A percentile compares a stretch with the other conserved stretches of the same genome.
Conservation (phyloP, 1,140 invertebrate species). For the Himalopsyche phryganea region DNA sequence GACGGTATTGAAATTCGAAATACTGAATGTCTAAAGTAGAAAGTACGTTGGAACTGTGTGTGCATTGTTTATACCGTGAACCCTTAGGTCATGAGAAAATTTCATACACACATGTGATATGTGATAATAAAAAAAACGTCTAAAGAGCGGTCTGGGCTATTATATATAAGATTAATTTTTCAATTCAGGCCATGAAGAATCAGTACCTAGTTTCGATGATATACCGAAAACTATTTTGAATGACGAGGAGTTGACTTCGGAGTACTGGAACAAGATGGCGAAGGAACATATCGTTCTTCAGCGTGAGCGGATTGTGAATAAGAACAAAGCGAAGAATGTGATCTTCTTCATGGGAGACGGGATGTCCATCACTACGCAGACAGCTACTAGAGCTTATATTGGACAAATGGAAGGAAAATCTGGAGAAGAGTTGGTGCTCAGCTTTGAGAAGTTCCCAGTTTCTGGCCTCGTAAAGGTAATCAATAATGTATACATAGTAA, state of each 20-base stretch:
- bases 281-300: slow-evolving; percentile 40
- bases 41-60: too few species aligned
- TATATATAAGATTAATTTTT: too few species aligned
- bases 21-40: too few species aligned
- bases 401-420: slow-evolving; percentile 57
- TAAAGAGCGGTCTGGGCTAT: too few species aligned
- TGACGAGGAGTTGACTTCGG: slow-evolving; percentile 37
- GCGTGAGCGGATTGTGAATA: slow-evolving; percentile 55
- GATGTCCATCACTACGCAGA: slow-evolving; percentile 73
- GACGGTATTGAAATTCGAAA: too few species aligned
- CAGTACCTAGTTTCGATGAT: too few species aligned
- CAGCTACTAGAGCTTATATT: slow-evolving; percentile 65
- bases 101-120: too few species aligned
- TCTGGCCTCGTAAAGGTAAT: slow-evolving; percentile 69
- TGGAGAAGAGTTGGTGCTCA: slow-evolving; percentile 66
- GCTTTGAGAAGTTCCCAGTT: slow-evolving; percentile 75
- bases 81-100: too few species aligned
- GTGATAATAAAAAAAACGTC: too few species aligned
- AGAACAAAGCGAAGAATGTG: slow-evolving; percentile 57
- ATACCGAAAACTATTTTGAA: neutral
- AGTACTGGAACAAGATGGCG: slow-evolving; percentile 41
- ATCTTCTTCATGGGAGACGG: slow-evolving; percentile 80
- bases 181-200: too few species aligned
- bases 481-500: too few species aligned
- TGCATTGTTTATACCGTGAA: too few species aligned